Conservation (phyloP, 1,140 invertebrate species). For the Cecropterus lyciades region DNA sequence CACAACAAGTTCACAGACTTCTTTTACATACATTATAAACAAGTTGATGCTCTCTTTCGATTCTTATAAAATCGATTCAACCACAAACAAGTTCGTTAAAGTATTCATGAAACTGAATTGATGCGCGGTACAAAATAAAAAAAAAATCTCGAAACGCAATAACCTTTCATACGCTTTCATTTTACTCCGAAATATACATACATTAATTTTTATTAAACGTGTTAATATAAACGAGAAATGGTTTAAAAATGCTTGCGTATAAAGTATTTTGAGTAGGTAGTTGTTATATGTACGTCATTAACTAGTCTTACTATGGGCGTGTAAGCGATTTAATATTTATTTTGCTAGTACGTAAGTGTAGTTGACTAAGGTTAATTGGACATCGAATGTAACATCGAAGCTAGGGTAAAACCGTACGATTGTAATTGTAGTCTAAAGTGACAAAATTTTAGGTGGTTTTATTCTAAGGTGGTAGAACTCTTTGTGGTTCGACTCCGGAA, state of each 20-base stretch:
- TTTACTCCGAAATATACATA: conserved; percentile 1
- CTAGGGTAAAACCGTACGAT: too few species aligned
- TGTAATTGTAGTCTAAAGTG: too few species aligned
- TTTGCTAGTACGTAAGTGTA: too few species aligned
- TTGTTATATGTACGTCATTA: background rate
- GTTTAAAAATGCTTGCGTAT: conserved; percentile 14
- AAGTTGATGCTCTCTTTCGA: background rate
- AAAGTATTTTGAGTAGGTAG: background rate
- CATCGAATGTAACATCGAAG: too few species aligned
- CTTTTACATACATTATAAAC: too few species aligned
- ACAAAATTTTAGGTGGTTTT: too few species aligned
- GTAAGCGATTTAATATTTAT: too few species aligned
- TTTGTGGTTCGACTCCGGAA: too few species aligned
- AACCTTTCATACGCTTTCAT: conserved; percentile 4
- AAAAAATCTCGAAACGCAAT: background rate
- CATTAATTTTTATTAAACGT: conserved; percentile 25
- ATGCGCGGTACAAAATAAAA: background rate
- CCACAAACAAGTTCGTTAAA: background rate
- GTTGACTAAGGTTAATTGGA: too few species aligned
- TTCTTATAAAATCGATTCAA: background rate
- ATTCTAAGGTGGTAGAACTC: too few species aligned
- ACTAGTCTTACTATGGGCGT: too few species aligned
- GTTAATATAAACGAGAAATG: conserved; percentile 18
- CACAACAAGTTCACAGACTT: too few species aligned
- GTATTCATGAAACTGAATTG: conserved; percentile 2